phyloP scores from a whole-genome alignment of 2,113 vertebrate genomes.

The Montifringilla adamsi region DNA sequence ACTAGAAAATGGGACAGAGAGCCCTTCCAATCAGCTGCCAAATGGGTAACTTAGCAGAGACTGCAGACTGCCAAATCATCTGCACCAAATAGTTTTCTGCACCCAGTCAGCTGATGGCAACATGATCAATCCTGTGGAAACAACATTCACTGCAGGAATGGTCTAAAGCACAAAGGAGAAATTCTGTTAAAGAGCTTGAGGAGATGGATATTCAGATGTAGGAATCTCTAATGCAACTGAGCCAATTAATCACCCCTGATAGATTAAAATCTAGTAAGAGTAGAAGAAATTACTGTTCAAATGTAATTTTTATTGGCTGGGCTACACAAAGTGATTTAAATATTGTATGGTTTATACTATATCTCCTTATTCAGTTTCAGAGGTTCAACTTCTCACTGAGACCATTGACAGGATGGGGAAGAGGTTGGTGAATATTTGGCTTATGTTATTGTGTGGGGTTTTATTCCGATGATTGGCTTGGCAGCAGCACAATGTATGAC shows the following conservation, averaged over 20 bases:
- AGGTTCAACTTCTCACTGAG: neutral
- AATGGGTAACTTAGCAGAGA: neutral
- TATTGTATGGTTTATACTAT: slow-evolving; percentile 81
- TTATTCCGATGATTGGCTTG: neutral
- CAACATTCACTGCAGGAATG: slow-evolving; percentile 67
- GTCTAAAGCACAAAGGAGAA: slow-evolving; percentile 77
- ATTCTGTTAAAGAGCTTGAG: slow-evolving; percentile 82
- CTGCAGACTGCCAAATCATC: neutral
- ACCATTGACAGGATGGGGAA: neutral
- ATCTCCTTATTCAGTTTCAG: slow-evolving; percentile 74
- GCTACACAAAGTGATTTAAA: slow-evolving; percentile 75
- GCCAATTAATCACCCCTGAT: slow-evolving; percentile 96
- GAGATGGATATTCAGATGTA: slow-evolving; percentile 92
- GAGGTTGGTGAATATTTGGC: neutral
- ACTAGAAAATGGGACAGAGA: neutral
- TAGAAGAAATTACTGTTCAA: slow-evolving; percentile 75
- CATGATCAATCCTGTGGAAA: slow-evolving; percentile 64
- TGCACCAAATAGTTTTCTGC: slow-evolving; percentile 31
- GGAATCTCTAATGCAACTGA: slow-evolving; percentile 82
- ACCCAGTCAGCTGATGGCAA: slow-evolving; percentile 61
- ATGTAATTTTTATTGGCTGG: slow-evolving; percentile 78
- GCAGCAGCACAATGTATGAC: neutral
- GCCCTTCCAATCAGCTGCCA: neutral
- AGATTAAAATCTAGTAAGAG: slow-evolving; percentile 63
- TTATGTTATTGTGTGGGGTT: neutral